phyloP scores from a whole-genome alignment of 1,140 invertebrate species.

The Drosophila leontia region DNA sequence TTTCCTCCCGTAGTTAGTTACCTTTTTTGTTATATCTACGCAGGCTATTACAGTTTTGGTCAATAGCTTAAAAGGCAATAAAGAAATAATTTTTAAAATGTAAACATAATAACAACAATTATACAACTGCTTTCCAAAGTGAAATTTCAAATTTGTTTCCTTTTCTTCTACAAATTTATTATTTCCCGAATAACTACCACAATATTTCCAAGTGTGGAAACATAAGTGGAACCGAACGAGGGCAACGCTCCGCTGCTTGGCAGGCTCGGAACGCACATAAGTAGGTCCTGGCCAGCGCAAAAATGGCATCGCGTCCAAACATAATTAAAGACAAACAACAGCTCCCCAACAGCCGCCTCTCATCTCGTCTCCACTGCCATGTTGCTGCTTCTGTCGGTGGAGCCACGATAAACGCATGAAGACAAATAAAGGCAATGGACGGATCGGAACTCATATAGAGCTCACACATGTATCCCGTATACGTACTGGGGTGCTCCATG shows the following conservation, averaged over 20 bases:
- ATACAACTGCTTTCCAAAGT: too few species aligned
- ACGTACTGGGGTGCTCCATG: background rate
- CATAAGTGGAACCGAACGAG: background rate
- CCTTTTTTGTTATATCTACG: too few species aligned
- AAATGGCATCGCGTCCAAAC: constrained; percentile 76
- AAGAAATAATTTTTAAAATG: too few species aligned
- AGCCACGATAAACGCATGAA: constrained; percentile 61
- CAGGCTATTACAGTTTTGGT: too few species aligned
- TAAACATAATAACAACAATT: too few species aligned
- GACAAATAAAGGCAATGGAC: constrained; percentile 65
- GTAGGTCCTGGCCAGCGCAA: constrained; percentile 65
- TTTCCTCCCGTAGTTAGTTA: too few species aligned
- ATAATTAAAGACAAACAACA: constrained; percentile 84
- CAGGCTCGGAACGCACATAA: constrained; percentile 57
- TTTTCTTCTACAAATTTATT: too few species aligned
- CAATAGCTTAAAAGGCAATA: too few species aligned
- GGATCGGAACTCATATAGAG: constrained; percentile 34
- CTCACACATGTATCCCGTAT: constrained; percentile 21
- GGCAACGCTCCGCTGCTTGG: constrained; percentile 21
- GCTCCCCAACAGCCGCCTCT: constrained; percentile 7
- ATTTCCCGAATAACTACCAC: background rate
- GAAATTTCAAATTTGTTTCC: too few species aligned
- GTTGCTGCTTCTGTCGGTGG: constrained; percentile 32
- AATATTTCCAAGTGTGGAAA: constrained; percentile 3
- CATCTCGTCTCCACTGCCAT: background rate